Base-by-base conservation (phyloP, 2,113 vertebrate species). In the Clupea harengus region DNA sequence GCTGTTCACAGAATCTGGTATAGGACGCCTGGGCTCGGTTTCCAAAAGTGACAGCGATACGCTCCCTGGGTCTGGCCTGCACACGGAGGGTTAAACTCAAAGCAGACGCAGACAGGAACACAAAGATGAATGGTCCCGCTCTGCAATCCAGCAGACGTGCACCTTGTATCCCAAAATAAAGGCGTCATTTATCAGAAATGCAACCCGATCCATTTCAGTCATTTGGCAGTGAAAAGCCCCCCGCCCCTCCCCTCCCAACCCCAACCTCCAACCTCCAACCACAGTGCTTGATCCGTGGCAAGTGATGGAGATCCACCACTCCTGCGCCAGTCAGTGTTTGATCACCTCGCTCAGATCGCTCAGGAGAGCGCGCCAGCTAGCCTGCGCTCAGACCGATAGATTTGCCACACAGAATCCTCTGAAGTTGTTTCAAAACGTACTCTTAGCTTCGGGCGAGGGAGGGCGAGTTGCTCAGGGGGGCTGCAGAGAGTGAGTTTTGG, bases 81-180 rank as follows among this genome's bases (percentile, higher is more conserved):
- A 11, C n/a, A 7, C n/a, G 0, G 64, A 32, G 64, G 22, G 60
- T 72, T 72, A 72, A 72, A 72, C 32, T 3, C 25, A 7, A 72
- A 72, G 64, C 64, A 72, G 64, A 32, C 28, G 0, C 10, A 72
- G 64, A 32, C 8, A 8, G 64, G 64, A 72, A 72, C 25, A 32
- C 10, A 32, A 72, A 72, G 64, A 72, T 25, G 32, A 72, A 72
- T 72, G 64, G 64, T 72, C 28, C 64, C 11, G n/a, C 64, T 32
- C 25, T 25, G 8, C 64, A 1, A 25, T 28, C 64, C 64, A 72
- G 28, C 64, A 3, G 25, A 72, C 64, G 11, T 9, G 25, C 64
- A 28, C 64, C 64, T 72, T 72, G 64, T 28, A 32, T 32, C 64
- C 64, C 64, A 32, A 72, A 72, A 72, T 72, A 72, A 72, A 72